Evolutionary conservation across 2,797 vertebrate species (phyloP).

Genomic region (Huso huso): DNA sequence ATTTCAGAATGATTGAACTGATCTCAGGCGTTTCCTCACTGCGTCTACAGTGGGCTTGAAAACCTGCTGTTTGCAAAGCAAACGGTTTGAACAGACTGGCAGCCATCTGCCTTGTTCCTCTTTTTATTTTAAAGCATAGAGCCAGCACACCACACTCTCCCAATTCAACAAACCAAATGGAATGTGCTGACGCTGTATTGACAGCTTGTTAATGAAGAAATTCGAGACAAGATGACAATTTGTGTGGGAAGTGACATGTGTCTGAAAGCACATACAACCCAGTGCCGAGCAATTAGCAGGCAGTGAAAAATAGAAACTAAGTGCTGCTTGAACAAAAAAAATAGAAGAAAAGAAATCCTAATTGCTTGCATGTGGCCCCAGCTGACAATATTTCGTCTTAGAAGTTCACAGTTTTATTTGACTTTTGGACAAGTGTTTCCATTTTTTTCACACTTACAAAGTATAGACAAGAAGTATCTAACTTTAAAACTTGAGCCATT

Average conservation of each 20-base stretch:
- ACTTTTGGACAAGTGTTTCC: too few relatives aligned
- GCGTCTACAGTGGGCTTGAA: slow-evolving; percentile 28
- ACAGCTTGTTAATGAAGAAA: slow-evolving; percentile 70
- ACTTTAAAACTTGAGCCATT: too few relatives aligned
- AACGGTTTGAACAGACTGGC: slow-evolving; percentile 53
- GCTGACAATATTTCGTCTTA: too few relatives aligned
- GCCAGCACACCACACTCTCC: slow-evolving; percentile 36
- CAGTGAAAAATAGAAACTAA: slow-evolving; percentile 54
- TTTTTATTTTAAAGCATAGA: slow-evolving; percentile 35
- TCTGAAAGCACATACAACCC: slow-evolving; percentile 47
- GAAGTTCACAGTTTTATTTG: too few relatives aligned
- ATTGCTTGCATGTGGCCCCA: too few relatives aligned
- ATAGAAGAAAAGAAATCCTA: too few relatives aligned
- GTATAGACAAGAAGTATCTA: too few relatives aligned
- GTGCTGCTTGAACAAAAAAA: slow-evolving; percentile 20
- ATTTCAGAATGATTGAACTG: background rate
- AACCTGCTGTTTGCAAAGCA: background rate
- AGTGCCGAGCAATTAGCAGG: slow-evolving; percentile 55
- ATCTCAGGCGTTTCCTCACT: slow-evolving; percentile 17
- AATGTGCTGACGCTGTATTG: slow-evolving; percentile 55
- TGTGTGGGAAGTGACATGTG: slow-evolving; percentile 53
- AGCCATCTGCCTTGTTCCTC: slow-evolving; percentile 62
- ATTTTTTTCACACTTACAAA: too few relatives aligned
- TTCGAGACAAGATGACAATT: slow-evolving; percentile 67
- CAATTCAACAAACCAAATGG: slow-evolving; percentile 54